Evolutionary conservation across 2,797 vertebrate genomes (phyloP).

Genomic region (Cyclura pinguis): DNA sequence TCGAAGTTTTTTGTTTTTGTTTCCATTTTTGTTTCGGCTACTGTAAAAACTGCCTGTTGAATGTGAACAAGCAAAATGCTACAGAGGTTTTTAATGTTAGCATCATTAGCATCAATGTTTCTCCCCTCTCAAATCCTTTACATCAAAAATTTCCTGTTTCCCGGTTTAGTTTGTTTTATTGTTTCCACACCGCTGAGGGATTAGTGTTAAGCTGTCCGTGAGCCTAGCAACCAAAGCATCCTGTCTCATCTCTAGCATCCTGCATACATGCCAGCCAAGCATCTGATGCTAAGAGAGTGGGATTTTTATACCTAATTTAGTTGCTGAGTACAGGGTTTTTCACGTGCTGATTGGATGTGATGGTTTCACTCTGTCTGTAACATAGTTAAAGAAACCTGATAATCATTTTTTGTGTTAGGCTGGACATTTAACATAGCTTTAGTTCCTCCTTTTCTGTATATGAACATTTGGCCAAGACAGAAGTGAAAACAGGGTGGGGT

Average conservation of each 20-base stretch:
- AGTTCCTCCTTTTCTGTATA: conserved; percentile 9
- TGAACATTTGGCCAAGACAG: not conserved
- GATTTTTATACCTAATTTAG: not conserved
- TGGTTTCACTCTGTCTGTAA: not conserved
- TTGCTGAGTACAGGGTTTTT: not conserved
- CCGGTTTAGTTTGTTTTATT: not conserved
- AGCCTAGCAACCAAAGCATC: not conserved
- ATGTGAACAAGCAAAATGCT: not conserved
- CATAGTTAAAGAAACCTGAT: not conserved
- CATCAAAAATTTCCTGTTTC: not conserved
- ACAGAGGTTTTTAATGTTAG: not conserved
- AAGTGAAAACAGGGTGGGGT: not conserved
- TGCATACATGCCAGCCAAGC: not conserved
- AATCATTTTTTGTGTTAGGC: not conserved
- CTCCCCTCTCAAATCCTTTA: not conserved
- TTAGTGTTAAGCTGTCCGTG: not conserved
- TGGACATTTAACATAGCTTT: not conserved
- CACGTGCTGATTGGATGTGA: not conserved
- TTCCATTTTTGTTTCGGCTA: too few species aligned
- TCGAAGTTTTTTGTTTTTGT: too few species aligned
- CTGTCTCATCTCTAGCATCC: not conserved
- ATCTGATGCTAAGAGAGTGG: too few species aligned
- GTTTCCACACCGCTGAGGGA: not conserved
- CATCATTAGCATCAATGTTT: too few species aligned
- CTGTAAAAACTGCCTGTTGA: too few species aligned